Evolutionary conservation across 2,888 invertebrate species (phyloP), one percentile per base, ranked within the genome.

Genomic region (Amiota minor): DNA sequence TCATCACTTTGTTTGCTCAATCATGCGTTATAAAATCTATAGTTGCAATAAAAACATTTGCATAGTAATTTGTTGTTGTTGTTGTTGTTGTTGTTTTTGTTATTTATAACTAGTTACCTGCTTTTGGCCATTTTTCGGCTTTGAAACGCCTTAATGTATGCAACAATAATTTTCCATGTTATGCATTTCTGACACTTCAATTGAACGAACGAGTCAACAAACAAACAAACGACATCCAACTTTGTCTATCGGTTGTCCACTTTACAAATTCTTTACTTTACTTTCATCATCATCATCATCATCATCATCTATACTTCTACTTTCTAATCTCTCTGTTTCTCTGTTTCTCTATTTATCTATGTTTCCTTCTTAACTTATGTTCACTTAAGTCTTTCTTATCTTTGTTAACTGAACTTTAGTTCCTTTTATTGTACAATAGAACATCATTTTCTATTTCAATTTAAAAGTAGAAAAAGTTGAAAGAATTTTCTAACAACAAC

Each of bases 181-280:
- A 65, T 65, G 47, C 53, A 68, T 53, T 68, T 68, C 53, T 49
- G 67, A 68, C 67, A 68, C 67, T 50, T 68, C 50, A 68, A 23
- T 68, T 68, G 6, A 59, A 18, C 18, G 10, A 59, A 10, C 10
- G 20, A 16, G 56, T 10, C 9, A 16, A 1, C 53, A n/a, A 10
- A n/a, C n/a, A n/a, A n/a, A n/a, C n/a, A n/a, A n/a, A n/a, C n/a
- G n/a, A n/a, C n/a, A n/a, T n/a, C n/a, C n/a, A n/a, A n/a, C n/a
- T n/a, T n/a, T n/a, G n/a, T n/a, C n/a, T n/a, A n/a, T 23, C 23
- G 1, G 23, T 23, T 3, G 3, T 23, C 3, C 3, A 1, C 23
- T 23, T 3, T 23, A 23, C 2, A 23, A 23, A 23, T 23, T 23
- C 23, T 23, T 23, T 23, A 23, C 3, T 23, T 23, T 23, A 2